Evolutionary conservation across 2,888 invertebrate species (phyloP).

Genomic region (Hypolimnas misippus): DNA sequence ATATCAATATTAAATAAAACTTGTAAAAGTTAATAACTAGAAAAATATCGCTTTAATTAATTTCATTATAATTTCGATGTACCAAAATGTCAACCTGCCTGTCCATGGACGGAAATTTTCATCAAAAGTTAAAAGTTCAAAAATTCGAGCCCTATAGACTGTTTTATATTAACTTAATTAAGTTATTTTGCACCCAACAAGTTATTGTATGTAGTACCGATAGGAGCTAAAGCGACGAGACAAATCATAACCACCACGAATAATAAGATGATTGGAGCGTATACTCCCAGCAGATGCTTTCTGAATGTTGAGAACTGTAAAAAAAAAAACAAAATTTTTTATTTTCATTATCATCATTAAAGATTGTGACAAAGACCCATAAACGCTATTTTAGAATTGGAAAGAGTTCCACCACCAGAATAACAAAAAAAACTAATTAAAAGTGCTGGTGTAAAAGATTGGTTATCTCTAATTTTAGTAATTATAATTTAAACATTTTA

Average conservation of each 20-base stretch:
- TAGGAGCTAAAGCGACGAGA: constrained; percentile 89
- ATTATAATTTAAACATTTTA: too few species aligned
- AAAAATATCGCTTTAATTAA: not conserved
- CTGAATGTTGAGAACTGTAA: constrained; percentile 90
- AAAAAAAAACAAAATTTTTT: too few species aligned
- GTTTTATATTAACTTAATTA: not conserved
- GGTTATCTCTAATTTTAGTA: not conserved
- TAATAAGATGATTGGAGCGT: constrained; percentile 87
- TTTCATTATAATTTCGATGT: not conserved
- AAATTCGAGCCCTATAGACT: not conserved
- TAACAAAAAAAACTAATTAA: too few species aligned
- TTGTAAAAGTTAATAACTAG: not conserved
- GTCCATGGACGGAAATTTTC: not conserved
- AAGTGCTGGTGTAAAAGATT: not conserved
- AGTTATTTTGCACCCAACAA: constrained; percentile 48
- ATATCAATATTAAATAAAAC: not conserved
- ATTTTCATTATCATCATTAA: too few species aligned
- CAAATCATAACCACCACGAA: constrained; percentile 90
- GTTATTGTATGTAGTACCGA: constrained; percentile 85
- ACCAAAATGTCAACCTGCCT: not conserved
- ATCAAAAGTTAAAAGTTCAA: not conserved
- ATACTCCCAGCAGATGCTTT: constrained; percentile 90
- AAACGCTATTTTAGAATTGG: not conserved
- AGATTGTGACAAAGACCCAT: not conserved
- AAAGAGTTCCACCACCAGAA: not conserved